Percentiles rank a stretch among this genome's conserved stretches.
Evolutionary conservation across 2,797 vertebrate genomes (phyloP).

Genomic region (Lagocephalus sceleratus): DNA sequence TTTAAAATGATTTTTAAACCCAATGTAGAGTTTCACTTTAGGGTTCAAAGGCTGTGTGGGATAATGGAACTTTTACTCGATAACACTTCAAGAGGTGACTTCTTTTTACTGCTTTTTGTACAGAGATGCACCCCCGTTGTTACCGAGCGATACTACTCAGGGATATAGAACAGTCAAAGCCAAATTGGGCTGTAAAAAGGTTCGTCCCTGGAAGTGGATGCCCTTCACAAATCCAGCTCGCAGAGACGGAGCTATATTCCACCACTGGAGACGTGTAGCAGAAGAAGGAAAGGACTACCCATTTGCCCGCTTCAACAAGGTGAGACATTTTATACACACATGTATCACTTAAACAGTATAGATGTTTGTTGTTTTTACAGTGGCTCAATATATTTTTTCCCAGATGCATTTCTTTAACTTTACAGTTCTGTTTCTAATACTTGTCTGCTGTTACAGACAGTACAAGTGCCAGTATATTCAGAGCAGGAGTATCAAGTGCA

Average conservation of each 20-base stretch:
- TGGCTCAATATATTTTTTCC: background rate
- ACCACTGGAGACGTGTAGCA: conserved; percentile 95
- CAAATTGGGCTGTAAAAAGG: conserved; percentile 96
- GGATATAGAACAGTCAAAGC: conserved; percentile 98
- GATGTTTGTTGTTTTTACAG: background rate
- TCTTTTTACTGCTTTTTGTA: conserved; percentile 4
- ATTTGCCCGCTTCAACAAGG: conserved; percentile 97
- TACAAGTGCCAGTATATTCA: conserved; percentile 96
- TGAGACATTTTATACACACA: conserved; percentile 36
- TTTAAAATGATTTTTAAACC: background rate
- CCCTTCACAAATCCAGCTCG: conserved; percentile 96
- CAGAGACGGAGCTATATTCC: conserved; percentile 95
- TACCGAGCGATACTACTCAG: conserved; percentile 97
- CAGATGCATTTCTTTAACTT: background rate
- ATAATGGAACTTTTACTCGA: no score
- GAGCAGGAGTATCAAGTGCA: conserved; percentile 98
- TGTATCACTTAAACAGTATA: background rate
- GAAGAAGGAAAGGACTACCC: conserved; percentile 99
- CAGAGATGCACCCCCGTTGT: conserved; percentile 93
- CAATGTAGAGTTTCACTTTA: background rate
- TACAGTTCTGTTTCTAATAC: conserved; percentile 6
- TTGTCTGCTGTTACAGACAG: conserved; percentile 73
- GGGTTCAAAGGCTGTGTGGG: background rate
- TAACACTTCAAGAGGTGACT: no score
- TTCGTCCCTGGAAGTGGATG: conserved; percentile 99